phyloP scores from a whole-genome alignment of 2,797 vertebrate species.

The Sebastolobus alascanus region DNA sequence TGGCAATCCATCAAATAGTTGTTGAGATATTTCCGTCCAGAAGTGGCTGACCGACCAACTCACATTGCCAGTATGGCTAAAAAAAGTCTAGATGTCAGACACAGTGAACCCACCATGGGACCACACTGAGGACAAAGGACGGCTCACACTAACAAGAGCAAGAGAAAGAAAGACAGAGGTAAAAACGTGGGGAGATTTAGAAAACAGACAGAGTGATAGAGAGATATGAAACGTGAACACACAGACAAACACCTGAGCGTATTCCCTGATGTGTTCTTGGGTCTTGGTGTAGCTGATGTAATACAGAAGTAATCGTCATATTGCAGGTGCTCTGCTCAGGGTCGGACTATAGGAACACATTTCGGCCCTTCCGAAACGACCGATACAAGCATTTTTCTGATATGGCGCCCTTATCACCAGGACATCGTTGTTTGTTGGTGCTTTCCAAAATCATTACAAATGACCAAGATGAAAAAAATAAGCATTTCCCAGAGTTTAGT shows the following conservation, averaged over 20 bases:
- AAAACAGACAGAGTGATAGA: background rate
- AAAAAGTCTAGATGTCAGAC: background rate
- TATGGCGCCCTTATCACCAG: background rate
- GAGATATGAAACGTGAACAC: background rate
- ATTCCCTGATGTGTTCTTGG: constrained; percentile 9
- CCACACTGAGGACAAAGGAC: background rate
- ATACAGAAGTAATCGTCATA: constrained; percentile 29
- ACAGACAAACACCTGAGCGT: background rate
- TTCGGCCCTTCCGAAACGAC: background rate
- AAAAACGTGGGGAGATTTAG: background rate
- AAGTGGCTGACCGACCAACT: background rate
- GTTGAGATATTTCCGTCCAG: background rate
- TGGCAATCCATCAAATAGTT: background rate
- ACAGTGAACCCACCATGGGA: background rate
- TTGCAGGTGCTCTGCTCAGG: constrained; percentile 10
- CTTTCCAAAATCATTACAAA: background rate
- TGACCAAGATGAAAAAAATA: background rate
- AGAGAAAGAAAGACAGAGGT: background rate
- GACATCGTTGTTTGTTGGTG: background rate
- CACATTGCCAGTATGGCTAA: background rate
- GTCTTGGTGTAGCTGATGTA: constrained; percentile 32
- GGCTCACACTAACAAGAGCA: background rate
- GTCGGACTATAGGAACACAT: background rate
- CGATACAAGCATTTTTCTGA: background rate
- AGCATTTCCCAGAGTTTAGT: background rate